Base-by-base conservation (phyloP, 2,888 invertebrate species). In the Selenia dentaria region DNA sequence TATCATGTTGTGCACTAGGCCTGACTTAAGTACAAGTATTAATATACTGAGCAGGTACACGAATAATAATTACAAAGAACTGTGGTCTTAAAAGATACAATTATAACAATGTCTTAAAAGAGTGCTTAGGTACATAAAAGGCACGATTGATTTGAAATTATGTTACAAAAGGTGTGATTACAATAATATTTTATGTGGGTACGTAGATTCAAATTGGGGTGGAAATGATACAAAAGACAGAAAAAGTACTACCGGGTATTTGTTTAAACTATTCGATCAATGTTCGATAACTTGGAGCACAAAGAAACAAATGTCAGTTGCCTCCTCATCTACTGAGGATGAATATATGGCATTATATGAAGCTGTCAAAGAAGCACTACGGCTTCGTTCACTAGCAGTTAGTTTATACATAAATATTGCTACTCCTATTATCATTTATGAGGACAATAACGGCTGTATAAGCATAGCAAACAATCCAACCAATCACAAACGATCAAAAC, bases 381-480 rank as follows among this genome's bases (percentile, higher is more conserved):
- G 16, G 16, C 16, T 16, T 16, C 16, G 16, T 3, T 16, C 4
- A 16, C 16, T 16, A 16, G 16, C 16, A 16, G 16, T 16, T 16
- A 16, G 16, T 16, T 16, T 16, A 16, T 16, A 16, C 2, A 2
- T 16, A 16, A 2, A 16, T 16, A 16, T 16, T 3, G 3, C 16
- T 4, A 16, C 5, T 3, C 5, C 3, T 22, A 22, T 22, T 22
- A 22, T n/a, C n/a, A 22, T 22, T 5, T 22, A n/a, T 22, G 16
- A 16, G 16, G 2, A 16, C n/a, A 16, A 16, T 16, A 16, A 16
- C 16, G 22, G 22, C 6, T 37, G 37, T 37, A 28, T 37, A 3
- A 27, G 27, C 9, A 37, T 37, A 10, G 37, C 27, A n/a, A 37
- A 37, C 16, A 37, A 28, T 18, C 37, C 37, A 9, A 28, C 20